Evolutionary conservation across 2,888 invertebrate species (phyloP), one percentile per base, ranked within the genome.

Genomic region (Cheilosia scutellata): DNA sequence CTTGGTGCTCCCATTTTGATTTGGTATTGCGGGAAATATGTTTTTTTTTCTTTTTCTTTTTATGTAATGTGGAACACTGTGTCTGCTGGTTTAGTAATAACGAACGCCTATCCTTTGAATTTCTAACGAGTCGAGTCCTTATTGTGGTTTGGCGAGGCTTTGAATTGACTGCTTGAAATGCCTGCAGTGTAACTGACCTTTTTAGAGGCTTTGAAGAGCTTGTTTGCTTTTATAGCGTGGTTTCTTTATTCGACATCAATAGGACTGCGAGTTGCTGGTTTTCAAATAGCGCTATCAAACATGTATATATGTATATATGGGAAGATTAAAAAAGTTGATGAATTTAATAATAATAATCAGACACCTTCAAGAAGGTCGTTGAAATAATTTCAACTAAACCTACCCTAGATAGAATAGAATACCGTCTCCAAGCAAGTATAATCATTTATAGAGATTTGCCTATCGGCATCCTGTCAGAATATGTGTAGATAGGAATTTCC

Each of bases 101-200:
- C 40, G 40, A 53, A 29, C 4, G 63, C 13, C 16, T 3, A 11
- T 37, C 16, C 13, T 16, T 49, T 62, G 29, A 13, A 47, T 63
- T 63, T 27, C 27, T 42, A 20, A 25, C 29, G 51, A 40, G 44
- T 27, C 25, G 31, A 58, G 37, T 58, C 57, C 37, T 58, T 58
- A 40, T 58, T 51, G 65, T n/a, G 37, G 51, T 13, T 40, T 16
- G 29, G 47, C n/a, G n/a, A 11, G 9, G 9, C 47, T 63, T 31
- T 63, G 63, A 63, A 63, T 47, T 11, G 33, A 27, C 31, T 65
- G 25, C 7, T 27, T 20, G 13, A 53, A 57, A 70, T 70, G 44
- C 57, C 68, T 70, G 68, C 68, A 70, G n/a, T 70, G 68, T 57
- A 44, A 42, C 31, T 70, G 57, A 70, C 55, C 55, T 57, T 42